Evolutionary conservation across 2,113 vertebrate genomes (phyloP).

Genomic region (Phycodurus eques): DNA sequence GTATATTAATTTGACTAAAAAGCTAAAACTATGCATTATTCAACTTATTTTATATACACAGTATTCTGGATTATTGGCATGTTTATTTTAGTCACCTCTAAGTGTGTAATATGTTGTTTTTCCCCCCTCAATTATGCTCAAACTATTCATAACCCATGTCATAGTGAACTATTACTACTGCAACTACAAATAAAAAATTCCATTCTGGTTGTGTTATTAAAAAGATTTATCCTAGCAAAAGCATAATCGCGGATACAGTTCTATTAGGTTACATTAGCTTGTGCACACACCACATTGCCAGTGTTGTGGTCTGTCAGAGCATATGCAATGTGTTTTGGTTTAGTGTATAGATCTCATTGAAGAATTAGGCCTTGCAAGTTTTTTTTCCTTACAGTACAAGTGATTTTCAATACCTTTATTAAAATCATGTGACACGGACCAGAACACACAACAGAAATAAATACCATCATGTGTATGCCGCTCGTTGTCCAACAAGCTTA

Average conservation of each 20-base stretch:
- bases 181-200: neutral
- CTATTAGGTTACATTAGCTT: neutral
- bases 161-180: neutral
- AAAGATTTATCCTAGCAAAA: neutral
- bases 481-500: conserved; percentile 73
- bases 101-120: too few species aligned
- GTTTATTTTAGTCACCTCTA: too few species aligned
- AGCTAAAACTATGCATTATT: too few species aligned
- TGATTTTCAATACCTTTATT: conserved; percentile 71
- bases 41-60: too few species aligned
- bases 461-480: conserved; percentile 75
- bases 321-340: neutral
- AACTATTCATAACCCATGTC: neutral
- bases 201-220: neutral
- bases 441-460: conserved; percentile 78
- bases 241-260: neutral
- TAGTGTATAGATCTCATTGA: neutral
- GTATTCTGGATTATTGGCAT: neutral
- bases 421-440: conserved; percentile 77
- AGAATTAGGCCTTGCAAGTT: neutral
- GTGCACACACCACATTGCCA: neutral
- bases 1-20: too few species aligned
- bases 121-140: neutral
- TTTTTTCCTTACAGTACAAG: neutral
- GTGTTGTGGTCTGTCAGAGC: neutral